These are phyloP conservation scores for Percopsis transmontana DNA, from an alignment of 2,113 vertebrate species.

Conservation along the genomic window DNA sequence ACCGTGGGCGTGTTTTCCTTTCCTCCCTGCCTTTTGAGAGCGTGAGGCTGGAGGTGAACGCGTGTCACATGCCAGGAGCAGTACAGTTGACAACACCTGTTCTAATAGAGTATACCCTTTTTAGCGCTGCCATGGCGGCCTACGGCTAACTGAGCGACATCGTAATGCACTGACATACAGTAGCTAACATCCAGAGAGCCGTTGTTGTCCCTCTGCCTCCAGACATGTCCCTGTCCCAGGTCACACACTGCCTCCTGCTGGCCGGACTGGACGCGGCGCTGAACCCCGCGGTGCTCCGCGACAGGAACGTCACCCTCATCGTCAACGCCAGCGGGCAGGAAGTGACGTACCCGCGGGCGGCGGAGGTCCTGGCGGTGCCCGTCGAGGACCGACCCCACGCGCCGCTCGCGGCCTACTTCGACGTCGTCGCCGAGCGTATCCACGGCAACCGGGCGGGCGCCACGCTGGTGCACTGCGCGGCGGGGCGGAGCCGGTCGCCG, in stretches of 20 bases:
- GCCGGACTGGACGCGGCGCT: conserved; percentile 63
- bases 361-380: conserved; percentile 62
- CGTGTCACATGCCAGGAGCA: no score
- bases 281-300: conserved; percentile 59
- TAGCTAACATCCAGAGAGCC: no score
- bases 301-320: conserved; percentile 68
- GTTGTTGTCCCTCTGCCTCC: no score
- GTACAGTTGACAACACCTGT: no score
- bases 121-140: no score
- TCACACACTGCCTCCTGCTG: conserved; percentile 75
- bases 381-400: conserved; percentile 61
- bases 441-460: conserved; percentile 50
- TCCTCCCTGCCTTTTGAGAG: no score
- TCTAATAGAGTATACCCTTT: no score
- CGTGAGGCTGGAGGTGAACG: no score
- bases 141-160: no score
- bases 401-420: conserved; percentile 68
- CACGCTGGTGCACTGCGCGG: conserved; percentile 76
- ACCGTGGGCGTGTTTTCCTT: no score
- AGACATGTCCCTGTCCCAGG: conserved; percentile 60
- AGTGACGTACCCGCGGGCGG: conserved; percentile 25
- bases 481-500: conserved; percentile 75
- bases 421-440: conserved; percentile 67
- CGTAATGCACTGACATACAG: no score
- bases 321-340: conserved; percentile 59